Base-by-base conservation (phyloP, 1,140 invertebrate genomes). In the Goniozus legneri region DNA sequence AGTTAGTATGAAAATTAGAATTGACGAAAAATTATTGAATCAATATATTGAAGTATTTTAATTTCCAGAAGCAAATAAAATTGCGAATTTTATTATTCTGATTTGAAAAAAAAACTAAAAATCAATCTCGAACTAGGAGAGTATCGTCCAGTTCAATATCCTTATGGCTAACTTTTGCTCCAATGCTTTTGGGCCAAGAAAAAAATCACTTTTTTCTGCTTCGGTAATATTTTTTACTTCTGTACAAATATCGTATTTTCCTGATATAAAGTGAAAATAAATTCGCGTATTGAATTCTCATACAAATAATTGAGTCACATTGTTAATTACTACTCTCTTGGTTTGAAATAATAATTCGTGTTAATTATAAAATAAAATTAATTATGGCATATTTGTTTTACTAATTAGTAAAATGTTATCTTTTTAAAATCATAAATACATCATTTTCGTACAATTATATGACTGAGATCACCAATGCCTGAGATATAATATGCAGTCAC, bases 391-490 rank as follows among this genome's bases (percentile, higher is more conserved):
- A n/a, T n/a, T n/a, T n/a, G n/a, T n/a, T n/a, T n/a, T n/a, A n/a
- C n/a, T n/a, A n/a, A n/a, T n/a, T n/a, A n/a, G n/a, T n/a, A n/a
- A n/a, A n/a, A n/a, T n/a, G n/a, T n/a, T n/a, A n/a, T n/a, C n/a
- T n/a, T n/a, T n/a, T n/a, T 10, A n/a, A 49, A 44, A 58, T 57
- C 56, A 62, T 54, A 55, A 58, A 60, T 62, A 60, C 31, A 44
- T 4, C 27, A 32, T 50, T 47, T 51, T 37, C 41, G 32, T 47
- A 52, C 45, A 52, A 33, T 38, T 41, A 51, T 56, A 53, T 22
- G 51, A 50, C 55, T 67, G 67, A 69, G 64, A 68, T 67, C 62
- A 69, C 56, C 60, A 60, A 44, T 54, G 64, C 65, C 64, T 69
- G 65, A 67, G 65, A 65, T 57, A 52, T 64, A 50, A 57, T 58